Conservation (phyloP, 2,797 vertebrate species). For the Melanotaenia maccullochi region DNA sequence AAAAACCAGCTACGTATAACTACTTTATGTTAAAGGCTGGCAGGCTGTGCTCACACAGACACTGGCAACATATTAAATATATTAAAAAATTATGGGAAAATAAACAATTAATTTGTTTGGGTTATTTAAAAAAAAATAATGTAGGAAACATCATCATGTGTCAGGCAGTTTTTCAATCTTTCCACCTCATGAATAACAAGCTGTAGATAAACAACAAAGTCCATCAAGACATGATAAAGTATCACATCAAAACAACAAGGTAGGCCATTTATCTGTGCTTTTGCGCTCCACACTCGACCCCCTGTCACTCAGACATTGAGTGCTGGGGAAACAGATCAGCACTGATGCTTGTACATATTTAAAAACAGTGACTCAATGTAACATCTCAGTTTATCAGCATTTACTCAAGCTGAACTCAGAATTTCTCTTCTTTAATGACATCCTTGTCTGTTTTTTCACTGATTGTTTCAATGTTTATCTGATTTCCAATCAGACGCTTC, state of each 20-base stretch:
- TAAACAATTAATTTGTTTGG: not conserved
- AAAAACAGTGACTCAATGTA: slow-evolving; percentile 49
- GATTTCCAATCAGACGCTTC: slow-evolving; percentile 33
- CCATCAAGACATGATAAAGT: slow-evolving; percentile 25
- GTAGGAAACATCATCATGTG: not conserved
- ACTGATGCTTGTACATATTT: slow-evolving; percentile 1
- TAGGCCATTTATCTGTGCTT: slow-evolving; percentile 11
- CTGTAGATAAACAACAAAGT: slow-evolving; percentile 16
- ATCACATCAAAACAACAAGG: slow-evolving; percentile 13
- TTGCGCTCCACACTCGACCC: not conserved
- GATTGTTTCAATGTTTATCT: slow-evolving; percentile 53
- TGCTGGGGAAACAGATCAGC: slow-evolving; percentile 9
- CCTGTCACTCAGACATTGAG: not conserved
- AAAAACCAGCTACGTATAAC: not conserved
- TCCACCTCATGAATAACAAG: slow-evolving; percentile 1
- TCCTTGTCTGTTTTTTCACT: slow-evolving; percentile 52
- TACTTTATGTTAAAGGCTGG: not conserved
- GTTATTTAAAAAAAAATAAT: not conserved
- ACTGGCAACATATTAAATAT: slow-evolving; percentile 7
- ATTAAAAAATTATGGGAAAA: slow-evolving; percentile 4
- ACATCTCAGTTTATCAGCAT: slow-evolving; percentile 43
- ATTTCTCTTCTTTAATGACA: slow-evolving; percentile 59
- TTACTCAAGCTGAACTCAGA: slow-evolving; percentile 39
- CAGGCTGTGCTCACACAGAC: not conserved
- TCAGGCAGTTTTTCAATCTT: slow-evolving; percentile 5